Evolutionary conservation across 2,797 vertebrate genomes (phyloP), one percentile per base, ranked within the genome.

Genomic region (Gallirallus australis): DNA sequence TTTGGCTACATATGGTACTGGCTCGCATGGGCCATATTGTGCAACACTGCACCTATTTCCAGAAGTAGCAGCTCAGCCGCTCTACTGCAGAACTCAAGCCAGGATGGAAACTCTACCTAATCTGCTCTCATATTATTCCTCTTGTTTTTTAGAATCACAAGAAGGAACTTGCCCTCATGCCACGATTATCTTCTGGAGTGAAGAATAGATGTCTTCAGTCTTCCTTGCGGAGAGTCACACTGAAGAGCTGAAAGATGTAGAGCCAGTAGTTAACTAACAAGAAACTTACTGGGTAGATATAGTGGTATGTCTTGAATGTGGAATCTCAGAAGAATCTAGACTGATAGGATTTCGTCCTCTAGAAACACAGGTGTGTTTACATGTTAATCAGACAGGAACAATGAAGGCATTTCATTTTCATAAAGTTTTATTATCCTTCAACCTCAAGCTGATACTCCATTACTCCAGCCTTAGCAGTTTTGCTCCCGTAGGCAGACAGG

Each of bases 391-490:
- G 82, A 57, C 73, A 42, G 12, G 16, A 89, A 89, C 92, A 21
- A 8, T 12, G 0, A 93, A 85, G 48, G 19, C 24, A 65, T 89
- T 84, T 91, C 4, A 80, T 89, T 82, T 64, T 73, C 30, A 35
- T 79, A 2, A 78, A 66, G 27, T 86, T 97, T 97, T 97, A 97
- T 97, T 97, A 69, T 65, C 33, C 65, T 86, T 86, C 72, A 31
- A 52, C 56, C 52, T 92, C 77, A 72, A 72, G 31, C 31, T 59
- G 37, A 27, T 45, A 59, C 12, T 65, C 47, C 47, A 28, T 72
- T 63, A 63, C 42, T 73, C 17, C 57, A 84, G 31, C 60, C 54
- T 82, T 54, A 40, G 70, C 45, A 50, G 60, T 47, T 75, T 56
- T 95, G 15, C 71, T 86, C 45, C 71, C 52, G 20, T 33, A 86